Percentiles rank a stretch among this genome's conserved stretches.
These are phyloP conservation scores for Bilobella aurantiaca DNA, from an alignment of 1,140 invertebrate species.

Conservation along the genomic window DNA sequence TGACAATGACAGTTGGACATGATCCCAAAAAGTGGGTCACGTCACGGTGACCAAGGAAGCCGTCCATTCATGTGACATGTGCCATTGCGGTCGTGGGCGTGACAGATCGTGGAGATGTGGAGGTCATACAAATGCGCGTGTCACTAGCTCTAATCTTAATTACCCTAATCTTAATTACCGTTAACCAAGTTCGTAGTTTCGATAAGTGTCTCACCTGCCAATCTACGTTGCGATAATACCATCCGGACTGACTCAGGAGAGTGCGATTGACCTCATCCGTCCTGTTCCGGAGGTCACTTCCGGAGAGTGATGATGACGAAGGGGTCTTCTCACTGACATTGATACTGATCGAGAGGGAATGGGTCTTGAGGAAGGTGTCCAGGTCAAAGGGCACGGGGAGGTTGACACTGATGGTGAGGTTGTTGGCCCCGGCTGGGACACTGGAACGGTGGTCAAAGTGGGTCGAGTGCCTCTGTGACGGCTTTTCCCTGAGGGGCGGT, in stretches of 20 bases:
- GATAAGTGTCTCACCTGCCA: slow-evolving; percentile 4
- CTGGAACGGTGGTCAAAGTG: not conserved
- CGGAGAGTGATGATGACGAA: not conserved
- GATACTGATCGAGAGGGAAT: not conserved
- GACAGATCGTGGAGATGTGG: too few relatives aligned
- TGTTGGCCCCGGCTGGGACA: not conserved
- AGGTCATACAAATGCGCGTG: too few relatives aligned
- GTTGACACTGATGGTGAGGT: not conserved
- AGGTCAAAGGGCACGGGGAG: not conserved
- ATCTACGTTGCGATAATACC: slow-evolving; percentile 9
- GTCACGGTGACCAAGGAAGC: too few relatives aligned
- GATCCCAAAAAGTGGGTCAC: too few relatives aligned
- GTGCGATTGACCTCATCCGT: not conserved
- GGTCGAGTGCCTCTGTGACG: not conserved
- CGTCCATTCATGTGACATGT: too few relatives aligned
- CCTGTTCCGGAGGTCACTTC: not conserved
- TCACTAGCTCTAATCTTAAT: too few relatives aligned
- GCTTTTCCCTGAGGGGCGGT: not conserved
- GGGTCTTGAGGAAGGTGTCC: slow-evolving; percentile 2
- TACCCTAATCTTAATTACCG: too few relatives aligned
- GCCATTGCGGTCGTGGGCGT: too few relatives aligned
- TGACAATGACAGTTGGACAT: too few relatives aligned
- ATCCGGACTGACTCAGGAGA: not conserved
- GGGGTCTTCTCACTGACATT: not conserved
- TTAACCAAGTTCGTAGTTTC: too few relatives aligned